These are phyloP conservation scores for Galagoides demidoff DNA, from an alignment of 2,797 vertebrate species.

Conservation along the genomic window DNA sequence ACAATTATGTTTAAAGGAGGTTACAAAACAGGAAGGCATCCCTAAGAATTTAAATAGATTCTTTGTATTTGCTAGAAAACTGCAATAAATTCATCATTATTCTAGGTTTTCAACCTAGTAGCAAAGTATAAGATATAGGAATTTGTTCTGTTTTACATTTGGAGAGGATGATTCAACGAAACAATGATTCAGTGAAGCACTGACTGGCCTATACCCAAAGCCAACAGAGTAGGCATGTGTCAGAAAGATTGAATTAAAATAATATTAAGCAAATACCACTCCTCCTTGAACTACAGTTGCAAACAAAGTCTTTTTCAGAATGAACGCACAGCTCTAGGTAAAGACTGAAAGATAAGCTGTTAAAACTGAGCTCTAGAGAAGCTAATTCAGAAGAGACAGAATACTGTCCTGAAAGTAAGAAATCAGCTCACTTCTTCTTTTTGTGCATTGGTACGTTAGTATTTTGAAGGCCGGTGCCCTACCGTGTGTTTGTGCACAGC, in stretches of 20 bases:
- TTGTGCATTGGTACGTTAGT: neutral
- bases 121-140: neutral
- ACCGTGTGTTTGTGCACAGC: neutral
- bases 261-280: neutral
- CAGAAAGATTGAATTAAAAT: conserved; percentile 50
- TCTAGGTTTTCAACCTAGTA: neutral
- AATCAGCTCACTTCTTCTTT: neutral
- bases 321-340: neutral
- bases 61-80: conserved; percentile 57
- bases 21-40: conserved; percentile 6
- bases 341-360: neutral
- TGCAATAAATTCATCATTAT: conserved; percentile 48
- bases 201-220: conserved; percentile 36
- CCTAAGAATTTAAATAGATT: neutral
- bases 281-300: neutral
- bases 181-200: conserved; percentile 67
- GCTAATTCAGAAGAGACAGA: neutral
- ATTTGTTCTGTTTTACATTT: conserved; percentile 38
- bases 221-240: neutral
- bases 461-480: neutral
- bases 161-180: conserved; percentile 62
- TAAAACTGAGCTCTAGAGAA: neutral
- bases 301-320: conserved; percentile 21
- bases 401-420: neutral
- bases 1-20: neutral